Conservation (phyloP, 2,888 invertebrate species). For the Diloba caeruleocephala region DNA sequence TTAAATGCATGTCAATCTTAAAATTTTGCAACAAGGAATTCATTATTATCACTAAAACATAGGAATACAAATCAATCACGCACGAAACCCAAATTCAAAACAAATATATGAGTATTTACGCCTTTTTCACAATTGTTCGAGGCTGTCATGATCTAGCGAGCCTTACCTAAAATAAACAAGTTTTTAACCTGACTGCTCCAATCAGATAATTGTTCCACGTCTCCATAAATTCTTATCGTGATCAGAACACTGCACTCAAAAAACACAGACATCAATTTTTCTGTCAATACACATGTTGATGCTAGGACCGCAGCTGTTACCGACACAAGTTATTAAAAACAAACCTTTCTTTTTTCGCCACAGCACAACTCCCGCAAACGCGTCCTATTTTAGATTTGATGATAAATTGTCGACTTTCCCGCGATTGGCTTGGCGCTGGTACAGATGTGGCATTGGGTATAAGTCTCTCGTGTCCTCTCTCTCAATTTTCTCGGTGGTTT, state of each 20-base stretch:
- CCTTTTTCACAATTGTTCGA: too few species aligned
- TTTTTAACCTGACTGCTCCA: too few species aligned
- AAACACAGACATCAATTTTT: constrained; percentile 26
- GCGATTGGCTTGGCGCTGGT: constrained; percentile 27
- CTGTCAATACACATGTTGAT: constrained; percentile 41
- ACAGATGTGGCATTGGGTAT: constrained; percentile 47
- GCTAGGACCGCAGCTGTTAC: constrained; percentile 41
- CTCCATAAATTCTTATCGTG: constrained; percentile 3
- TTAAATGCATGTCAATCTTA: too few species aligned
- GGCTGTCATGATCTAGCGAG: too few species aligned
- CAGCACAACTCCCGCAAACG: constrained; percentile 78
- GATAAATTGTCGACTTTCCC: constrained; percentile 79
- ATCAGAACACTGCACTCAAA: neutral
- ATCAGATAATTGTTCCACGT: too few species aligned
- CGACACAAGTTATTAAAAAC: constrained; percentile 68
- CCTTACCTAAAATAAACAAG: too few species aligned
- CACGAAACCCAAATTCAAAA: too few species aligned
- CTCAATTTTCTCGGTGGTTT: too few species aligned
- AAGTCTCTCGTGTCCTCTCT: neutral
- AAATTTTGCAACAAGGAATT: too few species aligned
- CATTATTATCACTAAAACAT: too few species aligned
- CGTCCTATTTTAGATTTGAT: constrained; percentile 80
- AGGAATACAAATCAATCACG: too few species aligned
- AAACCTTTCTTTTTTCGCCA: constrained; percentile 77
- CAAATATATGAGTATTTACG: too few species aligned